Conservation (phyloP, 2,113 vertebrate species). For the Cercocebus atys region DNA sequence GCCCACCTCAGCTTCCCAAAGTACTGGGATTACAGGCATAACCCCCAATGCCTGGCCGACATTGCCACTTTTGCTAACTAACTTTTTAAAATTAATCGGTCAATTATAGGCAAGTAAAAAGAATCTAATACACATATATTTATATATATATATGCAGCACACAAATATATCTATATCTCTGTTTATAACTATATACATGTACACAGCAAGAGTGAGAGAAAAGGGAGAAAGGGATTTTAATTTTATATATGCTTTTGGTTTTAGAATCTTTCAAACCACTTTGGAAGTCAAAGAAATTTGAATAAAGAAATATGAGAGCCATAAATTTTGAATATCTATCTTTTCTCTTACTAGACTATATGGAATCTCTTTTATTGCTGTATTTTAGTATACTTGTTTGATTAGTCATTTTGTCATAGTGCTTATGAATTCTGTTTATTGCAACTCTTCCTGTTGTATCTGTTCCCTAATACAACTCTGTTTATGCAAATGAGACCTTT, state of each 20-base stretch:
- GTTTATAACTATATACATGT: background rate
- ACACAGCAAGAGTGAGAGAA: background rate
- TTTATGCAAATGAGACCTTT: constrained; percentile 62
- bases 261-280: background rate
- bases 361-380: background rate
- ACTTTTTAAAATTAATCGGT: background rate
- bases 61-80: background rate
- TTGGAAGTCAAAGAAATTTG: background rate
- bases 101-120: background rate
- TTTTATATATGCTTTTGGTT: background rate
- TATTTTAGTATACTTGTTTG: background rate
- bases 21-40: no score
- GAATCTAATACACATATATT: background rate
- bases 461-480: background rate
- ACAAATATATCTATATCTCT: no score
- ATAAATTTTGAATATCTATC: background rate
- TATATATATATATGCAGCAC: background rate
- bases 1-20: no score
- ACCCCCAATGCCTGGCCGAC: no score
- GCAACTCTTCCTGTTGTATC: background rate
- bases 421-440: background rate
- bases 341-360: background rate
- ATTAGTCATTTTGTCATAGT: constrained; percentile 28
- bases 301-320: background rate
- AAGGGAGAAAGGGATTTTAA: background rate